These are phyloP conservation scores for Lophura nycthemera DNA, from an alignment of 2,113 vertebrate genomes.

Conservation along the genomic window DNA sequence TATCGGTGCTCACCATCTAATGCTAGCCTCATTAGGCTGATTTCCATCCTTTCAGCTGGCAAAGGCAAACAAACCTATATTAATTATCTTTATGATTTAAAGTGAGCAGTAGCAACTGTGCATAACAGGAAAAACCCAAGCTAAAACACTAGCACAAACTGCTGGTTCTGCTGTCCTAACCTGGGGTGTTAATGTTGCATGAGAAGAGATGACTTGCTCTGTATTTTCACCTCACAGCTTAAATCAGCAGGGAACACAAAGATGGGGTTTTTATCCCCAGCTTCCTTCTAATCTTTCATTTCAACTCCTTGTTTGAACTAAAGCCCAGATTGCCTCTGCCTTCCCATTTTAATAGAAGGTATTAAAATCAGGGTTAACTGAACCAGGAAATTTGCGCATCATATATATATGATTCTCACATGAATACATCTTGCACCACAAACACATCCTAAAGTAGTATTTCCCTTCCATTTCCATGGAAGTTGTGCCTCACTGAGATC, in stretches of 20 bases:
- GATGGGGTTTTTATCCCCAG: accelerated
- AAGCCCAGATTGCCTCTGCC: neutral
- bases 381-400: neutral
- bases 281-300: neutral
- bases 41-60: neutral
- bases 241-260: neutral
- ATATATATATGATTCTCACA: neutral
- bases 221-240: neutral
- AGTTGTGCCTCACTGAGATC: neutral
- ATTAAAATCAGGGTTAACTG: neutral
- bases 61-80: neutral
- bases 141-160: neutral
- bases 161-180: neutral
- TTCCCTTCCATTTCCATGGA: neutral
- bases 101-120: neutral
- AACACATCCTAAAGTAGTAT: neutral
- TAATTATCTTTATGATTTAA: neutral
- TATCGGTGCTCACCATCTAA: neutral
- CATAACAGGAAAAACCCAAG: neutral
- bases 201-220: neutral
- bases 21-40: neutral
- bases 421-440: neutral
- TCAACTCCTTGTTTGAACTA: neutral
- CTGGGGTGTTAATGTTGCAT: neutral
- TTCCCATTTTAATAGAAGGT: neutral